Percentiles rank a stretch among this genome's conserved stretches.
Conservation (phyloP, 2,113 vertebrate genomes). For the Oncorhynchus nerka region DNA sequence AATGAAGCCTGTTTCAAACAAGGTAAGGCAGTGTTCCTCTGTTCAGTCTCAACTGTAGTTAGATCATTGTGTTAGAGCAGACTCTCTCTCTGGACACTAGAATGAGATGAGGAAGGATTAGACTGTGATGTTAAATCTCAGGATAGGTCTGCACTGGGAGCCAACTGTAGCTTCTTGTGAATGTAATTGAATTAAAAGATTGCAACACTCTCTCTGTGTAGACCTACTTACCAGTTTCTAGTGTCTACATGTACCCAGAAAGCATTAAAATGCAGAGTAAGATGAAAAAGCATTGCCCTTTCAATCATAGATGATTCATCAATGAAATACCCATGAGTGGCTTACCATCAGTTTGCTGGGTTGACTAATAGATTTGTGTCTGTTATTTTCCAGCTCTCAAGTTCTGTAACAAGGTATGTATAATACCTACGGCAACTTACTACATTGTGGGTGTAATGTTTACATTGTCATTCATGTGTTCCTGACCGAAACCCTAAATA, state of each 20-base stretch:
- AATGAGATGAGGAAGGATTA: not conserved
- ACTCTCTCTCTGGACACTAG: too few relatives aligned
- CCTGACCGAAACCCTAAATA: not conserved
- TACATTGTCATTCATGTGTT: not conserved
- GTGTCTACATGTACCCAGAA: not conserved
- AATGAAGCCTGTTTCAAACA: constrained; percentile 50
- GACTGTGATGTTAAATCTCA: not conserved
- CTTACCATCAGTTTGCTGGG: not conserved
- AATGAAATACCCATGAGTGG: constrained; percentile 15
- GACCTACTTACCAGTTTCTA: too few relatives aligned
- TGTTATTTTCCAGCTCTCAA: constrained; percentile 54
- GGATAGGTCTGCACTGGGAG: too few relatives aligned
- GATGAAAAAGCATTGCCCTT: not conserved
- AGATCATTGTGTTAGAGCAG: not conserved
- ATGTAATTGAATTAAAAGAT: too few relatives aligned
- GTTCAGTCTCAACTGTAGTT: not conserved
- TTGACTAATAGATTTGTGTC: constrained; percentile 4
- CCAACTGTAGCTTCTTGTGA: too few relatives aligned
- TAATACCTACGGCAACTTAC: not conserved
- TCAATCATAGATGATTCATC: constrained; percentile 8
- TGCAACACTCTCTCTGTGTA: too few relatives aligned
- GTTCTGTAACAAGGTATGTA: constrained; percentile 48
- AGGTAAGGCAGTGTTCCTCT: constrained; percentile 33
- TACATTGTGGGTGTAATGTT: not conserved
- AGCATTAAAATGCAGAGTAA: too few relatives aligned